phyloP scores from a whole-genome alignment of 2,113 vertebrate species.

The Passer montanus region DNA sequence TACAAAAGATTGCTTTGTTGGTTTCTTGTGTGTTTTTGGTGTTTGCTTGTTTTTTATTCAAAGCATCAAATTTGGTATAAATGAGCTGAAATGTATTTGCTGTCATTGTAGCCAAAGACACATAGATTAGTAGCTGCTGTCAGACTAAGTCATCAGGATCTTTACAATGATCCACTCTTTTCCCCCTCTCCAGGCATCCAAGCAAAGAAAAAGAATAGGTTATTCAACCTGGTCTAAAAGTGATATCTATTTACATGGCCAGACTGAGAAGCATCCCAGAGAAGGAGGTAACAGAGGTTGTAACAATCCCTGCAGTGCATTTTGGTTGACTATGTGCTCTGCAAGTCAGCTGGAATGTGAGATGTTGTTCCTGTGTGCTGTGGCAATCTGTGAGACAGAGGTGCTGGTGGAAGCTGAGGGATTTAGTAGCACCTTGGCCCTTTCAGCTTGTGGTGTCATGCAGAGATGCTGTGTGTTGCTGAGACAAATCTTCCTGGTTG shows the following conservation, averaged over 20 bases:
- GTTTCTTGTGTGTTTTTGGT: neutral
- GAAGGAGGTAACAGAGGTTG: neutral
- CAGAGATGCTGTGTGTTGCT: neutral
- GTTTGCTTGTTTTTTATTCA: neutral
- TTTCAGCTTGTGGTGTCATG: neutral
- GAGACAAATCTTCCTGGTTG: neutral
- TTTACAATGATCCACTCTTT: neutral
- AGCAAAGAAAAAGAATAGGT: neutral
- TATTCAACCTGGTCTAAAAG: neutral
- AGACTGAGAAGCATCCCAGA: neutral
- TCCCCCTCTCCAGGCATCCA: neutral
- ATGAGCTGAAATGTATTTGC: neutral
- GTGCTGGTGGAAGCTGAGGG: neutral
- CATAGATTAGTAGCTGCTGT: neutral
- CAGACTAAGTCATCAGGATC: neutral
- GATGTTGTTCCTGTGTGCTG: neutral
- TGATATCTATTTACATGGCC: neutral
- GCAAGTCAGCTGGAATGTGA: neutral
- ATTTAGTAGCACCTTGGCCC: neutral
- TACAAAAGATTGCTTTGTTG: neutral
- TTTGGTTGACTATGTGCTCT: neutral
- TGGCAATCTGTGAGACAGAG: neutral
- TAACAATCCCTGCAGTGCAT: neutral
- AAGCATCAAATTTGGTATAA: neutral
- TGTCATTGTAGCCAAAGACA: neutral